Base-by-base conservation (phyloP, 2,113 vertebrate genomes). In the Chaetodon auriga region DNA sequence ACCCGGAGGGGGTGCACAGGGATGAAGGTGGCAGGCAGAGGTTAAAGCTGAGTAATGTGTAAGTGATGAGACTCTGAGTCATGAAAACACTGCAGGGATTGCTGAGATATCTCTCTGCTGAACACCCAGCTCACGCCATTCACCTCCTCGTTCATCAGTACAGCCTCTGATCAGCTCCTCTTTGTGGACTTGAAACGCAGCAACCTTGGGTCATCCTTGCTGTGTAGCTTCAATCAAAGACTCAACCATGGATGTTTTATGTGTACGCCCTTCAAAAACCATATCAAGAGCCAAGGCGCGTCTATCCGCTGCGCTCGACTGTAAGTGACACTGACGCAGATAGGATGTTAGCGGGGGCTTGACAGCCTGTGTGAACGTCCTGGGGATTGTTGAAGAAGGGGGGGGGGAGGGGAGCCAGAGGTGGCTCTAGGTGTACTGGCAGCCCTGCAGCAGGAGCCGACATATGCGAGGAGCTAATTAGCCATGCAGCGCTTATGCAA, bases 11-110 rank as follows among this genome's bases (percentile, higher is more conserved):
- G 76, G 61, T 7, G 66, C 7, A 23, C 62, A 43, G 68, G 57
- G 51, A 61, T 54, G 36, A 41, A 71, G 18, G 57, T 68, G 57
- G 53, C 69, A 61, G 23, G 78, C 30, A 38, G 61, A 86, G 81
- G 84, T 82, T 89, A 78, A 25, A 78, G 82, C 85, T 86, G 85
- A 90, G 55, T 89, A 89, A 91, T 91, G 63, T 83, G 75, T 69
- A 86, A 85, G 78, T 41, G 57, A 84, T 68, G 82, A 73, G 75
- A 62, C 57, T 86, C 75, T 63, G 79, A 86, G 73, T 92, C 77
- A 73, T 80, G 68, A 68, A 71, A 84, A 83, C 71, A 81, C 80
- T 73, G 68, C 79, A 54, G 81, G 68, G 70, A 84, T 21, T 23
- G 84, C 63, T 58, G 68, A 61, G 75, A 57, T 79, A 73, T 82